These are phyloP conservation scores for Copsychus sechellarum DNA, from an alignment of 2,113 vertebrate genomes.

Conservation along the genomic window DNA sequence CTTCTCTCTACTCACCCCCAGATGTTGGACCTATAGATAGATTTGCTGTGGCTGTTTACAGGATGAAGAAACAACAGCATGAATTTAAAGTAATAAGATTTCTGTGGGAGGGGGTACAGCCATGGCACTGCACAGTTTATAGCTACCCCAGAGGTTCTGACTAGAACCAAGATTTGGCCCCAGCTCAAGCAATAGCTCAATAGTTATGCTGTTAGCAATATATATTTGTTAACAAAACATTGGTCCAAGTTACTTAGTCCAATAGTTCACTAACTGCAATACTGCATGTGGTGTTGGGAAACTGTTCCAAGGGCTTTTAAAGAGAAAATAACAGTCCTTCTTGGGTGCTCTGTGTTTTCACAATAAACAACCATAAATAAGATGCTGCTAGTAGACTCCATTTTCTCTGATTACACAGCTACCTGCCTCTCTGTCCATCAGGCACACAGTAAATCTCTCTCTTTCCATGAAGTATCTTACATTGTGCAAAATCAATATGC, in stretches of 20 bases:
- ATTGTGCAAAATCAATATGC: slow-evolving; percentile 24
- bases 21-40: neutral
- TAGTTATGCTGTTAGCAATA: neutral
- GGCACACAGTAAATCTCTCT: slow-evolving; percentile 42
- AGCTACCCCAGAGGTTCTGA: neutral
- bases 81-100: neutral
- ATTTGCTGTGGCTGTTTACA: neutral
- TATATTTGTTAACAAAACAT: neutral
- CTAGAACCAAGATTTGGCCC: neutral
- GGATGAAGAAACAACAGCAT: neutral
- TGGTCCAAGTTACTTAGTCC: neutral
- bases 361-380: slow-evolving; percentile 50
- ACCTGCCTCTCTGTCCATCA: slow-evolving; percentile 42
- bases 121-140: neutral
- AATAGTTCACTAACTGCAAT: neutral
- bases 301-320: neutral
- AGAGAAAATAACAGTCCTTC: slow-evolving; percentile 45
- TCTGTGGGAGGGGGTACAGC: neutral
- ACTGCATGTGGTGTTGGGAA: neutral
- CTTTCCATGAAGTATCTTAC: neutral
- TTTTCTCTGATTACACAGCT: slow-evolving; percentile 63
- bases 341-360: slow-evolving; percentile 28
- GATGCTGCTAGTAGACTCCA: slow-evolving; percentile 49
- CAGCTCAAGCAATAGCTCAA: neutral
- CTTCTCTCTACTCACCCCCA: neutral